Percentiles rank a stretch among this genome's conserved stretches.
Conservation (phyloP, 2,113 vertebrate genomes). For the Picathartes gymnocephalus region DNA sequence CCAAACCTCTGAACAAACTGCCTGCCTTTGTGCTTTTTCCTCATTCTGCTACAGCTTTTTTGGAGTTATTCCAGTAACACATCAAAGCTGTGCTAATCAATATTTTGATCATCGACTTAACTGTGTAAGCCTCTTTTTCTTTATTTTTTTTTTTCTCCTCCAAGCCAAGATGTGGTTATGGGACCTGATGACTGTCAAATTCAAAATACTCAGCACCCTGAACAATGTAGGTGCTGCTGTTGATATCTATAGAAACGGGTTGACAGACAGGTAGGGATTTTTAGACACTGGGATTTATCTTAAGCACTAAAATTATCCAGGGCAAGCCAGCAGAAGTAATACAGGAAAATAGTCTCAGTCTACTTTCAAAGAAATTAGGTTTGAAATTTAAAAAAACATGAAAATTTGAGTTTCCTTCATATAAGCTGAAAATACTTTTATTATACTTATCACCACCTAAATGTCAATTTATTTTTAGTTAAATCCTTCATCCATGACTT, state of each 20-base stretch:
- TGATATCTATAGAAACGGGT: neutral
- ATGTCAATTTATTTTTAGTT: neutral
- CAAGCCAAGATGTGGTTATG: neutral
- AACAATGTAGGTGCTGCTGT: neutral
- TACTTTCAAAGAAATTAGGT: neutral
- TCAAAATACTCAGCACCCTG: neutral
- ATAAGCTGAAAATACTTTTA: neutral
- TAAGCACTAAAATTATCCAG: constrained; percentile 38
- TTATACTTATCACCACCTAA: neutral
- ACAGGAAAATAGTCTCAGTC: neutral
- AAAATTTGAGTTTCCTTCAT: neutral
- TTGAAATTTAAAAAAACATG: neutral
- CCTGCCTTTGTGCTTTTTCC: neutral
- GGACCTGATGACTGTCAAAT: neutral
- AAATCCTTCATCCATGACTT: neutral
- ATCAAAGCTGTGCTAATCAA: neutral
- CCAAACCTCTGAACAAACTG: neutral
- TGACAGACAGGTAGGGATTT: constrained; percentile 33
- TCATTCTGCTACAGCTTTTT: neutral
- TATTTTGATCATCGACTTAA: neutral
- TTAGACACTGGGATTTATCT: constrained; percentile 20
- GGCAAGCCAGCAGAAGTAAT: constrained; percentile 45
- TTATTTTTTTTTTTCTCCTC: neutral
- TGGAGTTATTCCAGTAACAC: neutral
- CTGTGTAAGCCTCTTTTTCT: neutral